These are phyloP conservation scores for Pogonognathellus flavescens DNA, from an alignment of 1,140 invertebrate species.

Conservation along the genomic window DNA sequence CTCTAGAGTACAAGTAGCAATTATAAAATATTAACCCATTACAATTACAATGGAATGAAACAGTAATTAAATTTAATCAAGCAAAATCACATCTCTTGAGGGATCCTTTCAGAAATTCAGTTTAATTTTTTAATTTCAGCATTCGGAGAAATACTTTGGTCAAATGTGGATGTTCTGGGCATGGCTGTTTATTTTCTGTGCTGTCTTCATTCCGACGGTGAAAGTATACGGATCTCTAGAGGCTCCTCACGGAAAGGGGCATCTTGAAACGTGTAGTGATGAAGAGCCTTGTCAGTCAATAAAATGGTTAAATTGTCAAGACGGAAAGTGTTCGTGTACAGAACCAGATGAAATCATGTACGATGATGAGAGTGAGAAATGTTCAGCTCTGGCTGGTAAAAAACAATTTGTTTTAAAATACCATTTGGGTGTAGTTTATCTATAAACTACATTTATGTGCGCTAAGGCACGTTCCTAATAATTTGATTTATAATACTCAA, in stretches of 20 bases:
- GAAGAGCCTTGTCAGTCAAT: constrained; percentile 44
- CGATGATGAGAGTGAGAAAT: constrained; percentile 22
- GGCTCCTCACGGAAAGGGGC: not conserved
- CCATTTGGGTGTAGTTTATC: too few relatives aligned
- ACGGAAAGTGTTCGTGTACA: constrained; percentile 50
- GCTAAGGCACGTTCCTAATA: not conserved
- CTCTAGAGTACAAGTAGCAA: not conserved
- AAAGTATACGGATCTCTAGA: not conserved
- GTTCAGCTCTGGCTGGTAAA: constrained; percentile 23
- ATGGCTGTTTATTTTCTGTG: not conserved
- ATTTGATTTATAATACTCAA: not conserved
- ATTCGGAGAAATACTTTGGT: not conserved
- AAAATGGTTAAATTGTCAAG: constrained; percentile 54
- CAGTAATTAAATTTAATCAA: not conserved
- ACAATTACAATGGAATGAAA: not conserved
- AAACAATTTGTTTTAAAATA: not conserved
- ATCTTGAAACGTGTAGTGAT: constrained; percentile 30
- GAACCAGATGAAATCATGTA: constrained; percentile 52
- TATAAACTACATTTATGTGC: too few relatives aligned
- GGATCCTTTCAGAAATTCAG: not conserved
- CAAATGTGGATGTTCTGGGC: not conserved
- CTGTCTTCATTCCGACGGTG: not conserved
- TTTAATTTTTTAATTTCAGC: not conserved
- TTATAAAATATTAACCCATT: not conserved
- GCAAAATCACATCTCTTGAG: not conserved